Evolutionary conservation across 2,113 vertebrate genomes (phyloP).

Genomic region (Marmota flaviventris): DNA sequence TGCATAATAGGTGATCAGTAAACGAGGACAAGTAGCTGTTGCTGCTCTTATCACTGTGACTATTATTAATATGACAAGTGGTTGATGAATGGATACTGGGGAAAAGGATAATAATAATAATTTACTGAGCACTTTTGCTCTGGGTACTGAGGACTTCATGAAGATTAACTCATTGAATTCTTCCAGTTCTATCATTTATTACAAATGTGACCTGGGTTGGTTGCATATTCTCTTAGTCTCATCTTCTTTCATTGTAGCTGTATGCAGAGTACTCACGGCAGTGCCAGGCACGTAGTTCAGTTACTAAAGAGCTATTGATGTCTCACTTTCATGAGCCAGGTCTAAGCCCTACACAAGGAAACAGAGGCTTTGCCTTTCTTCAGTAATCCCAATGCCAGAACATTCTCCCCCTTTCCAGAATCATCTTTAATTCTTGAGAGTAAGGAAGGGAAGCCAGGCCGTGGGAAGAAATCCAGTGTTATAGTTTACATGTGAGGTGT

Average conservation of each 20-base stretch:
- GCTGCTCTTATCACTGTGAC: neutral
- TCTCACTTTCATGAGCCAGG: neutral
- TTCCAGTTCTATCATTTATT: neutral
- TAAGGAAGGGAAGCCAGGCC: neutral
- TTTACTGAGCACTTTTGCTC: neutral
- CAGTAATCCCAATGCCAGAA: neutral
- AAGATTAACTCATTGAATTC: neutral
- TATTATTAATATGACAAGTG: neutral
- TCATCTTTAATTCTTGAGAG: neutral
- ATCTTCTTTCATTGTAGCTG: neutral
- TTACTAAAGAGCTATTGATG: neutral
- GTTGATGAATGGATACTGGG: no score
- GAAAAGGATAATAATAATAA: neutral
- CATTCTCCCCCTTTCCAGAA: neutral
- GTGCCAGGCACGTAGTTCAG: neutral
- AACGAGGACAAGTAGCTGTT: neutral
- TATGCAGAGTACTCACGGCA: accelerated
- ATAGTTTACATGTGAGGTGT: no score
- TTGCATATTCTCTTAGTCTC: neutral
- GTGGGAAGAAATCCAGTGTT: neutral
- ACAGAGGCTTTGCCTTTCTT: neutral
- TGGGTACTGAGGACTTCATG: neutral
- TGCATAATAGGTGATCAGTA: neutral
- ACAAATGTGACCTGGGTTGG: neutral
- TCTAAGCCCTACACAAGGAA: neutral